phyloP scores from a whole-genome alignment of 1,140 invertebrate genomes.

The Drosophila murphyi region DNA sequence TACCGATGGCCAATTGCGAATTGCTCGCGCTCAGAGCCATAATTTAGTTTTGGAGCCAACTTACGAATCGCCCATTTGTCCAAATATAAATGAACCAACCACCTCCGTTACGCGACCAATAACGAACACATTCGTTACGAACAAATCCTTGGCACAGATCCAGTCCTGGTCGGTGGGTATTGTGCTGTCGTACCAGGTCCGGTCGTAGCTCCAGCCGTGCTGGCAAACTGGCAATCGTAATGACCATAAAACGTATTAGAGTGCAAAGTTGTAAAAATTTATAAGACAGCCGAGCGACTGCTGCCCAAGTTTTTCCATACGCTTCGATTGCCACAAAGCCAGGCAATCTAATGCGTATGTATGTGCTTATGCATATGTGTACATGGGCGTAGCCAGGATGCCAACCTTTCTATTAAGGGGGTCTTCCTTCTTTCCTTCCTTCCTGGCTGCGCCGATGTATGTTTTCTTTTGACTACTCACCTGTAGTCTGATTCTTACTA shows the following conservation, averaged over 20 bases:
- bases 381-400: neutral
- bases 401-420: neutral
- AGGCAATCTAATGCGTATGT: neutral
- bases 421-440: neutral
- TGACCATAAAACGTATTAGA: constrained; percentile 71
- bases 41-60: constrained; percentile 69
- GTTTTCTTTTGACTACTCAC: constrained; percentile 36
- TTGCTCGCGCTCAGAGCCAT: constrained; percentile 31
- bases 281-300: constrained; percentile 40
- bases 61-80: constrained; percentile 86
- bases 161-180: constrained; percentile 85
- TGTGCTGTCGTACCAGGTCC: constrained; percentile 85
- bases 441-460: neutral
- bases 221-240: constrained; percentile 81
- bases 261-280: constrained; percentile 78
- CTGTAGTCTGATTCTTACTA: constrained; percentile 63
- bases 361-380: neutral
- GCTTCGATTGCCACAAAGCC: constrained; percentile 8
- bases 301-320: constrained; percentile 7
- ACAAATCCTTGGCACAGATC: constrained; percentile 86
- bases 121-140: constrained; percentile 85
- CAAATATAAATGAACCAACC: constrained; percentile 85
- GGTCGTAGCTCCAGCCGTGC: constrained; percentile 86
- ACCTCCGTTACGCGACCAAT: constrained; percentile 85
- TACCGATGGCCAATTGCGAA: constrained; percentile 44